These are phyloP conservation scores for Carcina quercana DNA, from an alignment of 2,888 invertebrate species.

Conservation along the genomic window DNA sequence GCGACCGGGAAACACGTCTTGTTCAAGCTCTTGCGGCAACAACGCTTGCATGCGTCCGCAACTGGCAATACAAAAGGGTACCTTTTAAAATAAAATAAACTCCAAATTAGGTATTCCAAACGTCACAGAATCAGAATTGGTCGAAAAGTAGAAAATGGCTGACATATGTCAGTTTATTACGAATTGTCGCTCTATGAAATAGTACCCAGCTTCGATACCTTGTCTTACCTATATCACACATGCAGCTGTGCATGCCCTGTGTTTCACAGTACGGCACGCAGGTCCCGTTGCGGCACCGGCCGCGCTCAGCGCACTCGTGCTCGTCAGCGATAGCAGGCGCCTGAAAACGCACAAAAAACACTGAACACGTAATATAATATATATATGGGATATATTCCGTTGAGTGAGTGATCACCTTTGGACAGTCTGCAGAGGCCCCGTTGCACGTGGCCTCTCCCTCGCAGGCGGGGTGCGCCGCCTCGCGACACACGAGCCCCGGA, in stretches of 20 bases:
- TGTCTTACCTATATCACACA: conserved; percentile 90
- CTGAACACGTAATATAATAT: not conserved
- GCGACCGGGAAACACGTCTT: conserved; percentile 94
- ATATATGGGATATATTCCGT: not conserved
- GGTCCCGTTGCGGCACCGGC: conserved; percentile 91
- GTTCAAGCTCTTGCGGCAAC: conserved; percentile 93
- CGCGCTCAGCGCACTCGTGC: conserved; percentile 92
- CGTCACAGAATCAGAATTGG: too few species aligned
- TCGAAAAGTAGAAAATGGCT: too few species aligned
- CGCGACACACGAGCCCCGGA: conserved; percentile 88
- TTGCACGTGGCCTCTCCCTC: conserved; percentile 94
- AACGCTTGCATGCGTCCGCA: conserved; percentile 93
- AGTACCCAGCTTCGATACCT: too few species aligned
- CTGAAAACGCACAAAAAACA: conserved; percentile 50
- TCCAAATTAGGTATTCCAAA: too few species aligned
- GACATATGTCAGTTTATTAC: too few species aligned
- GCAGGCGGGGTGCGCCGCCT: conserved; percentile 93
- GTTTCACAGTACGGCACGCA: conserved; percentile 97
- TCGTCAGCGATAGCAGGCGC: conserved; percentile 91
- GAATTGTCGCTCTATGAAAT: too few species aligned
- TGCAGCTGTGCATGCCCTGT: conserved; percentile 93
- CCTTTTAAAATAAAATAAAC: too few species aligned
- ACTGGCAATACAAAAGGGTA: too few species aligned
- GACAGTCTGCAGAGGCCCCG: conserved; percentile 75
- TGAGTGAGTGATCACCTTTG: conserved; percentile 37